phyloP scores from a whole-genome alignment of 2,797 vertebrate species.

The Xerus rutilus region DNA sequence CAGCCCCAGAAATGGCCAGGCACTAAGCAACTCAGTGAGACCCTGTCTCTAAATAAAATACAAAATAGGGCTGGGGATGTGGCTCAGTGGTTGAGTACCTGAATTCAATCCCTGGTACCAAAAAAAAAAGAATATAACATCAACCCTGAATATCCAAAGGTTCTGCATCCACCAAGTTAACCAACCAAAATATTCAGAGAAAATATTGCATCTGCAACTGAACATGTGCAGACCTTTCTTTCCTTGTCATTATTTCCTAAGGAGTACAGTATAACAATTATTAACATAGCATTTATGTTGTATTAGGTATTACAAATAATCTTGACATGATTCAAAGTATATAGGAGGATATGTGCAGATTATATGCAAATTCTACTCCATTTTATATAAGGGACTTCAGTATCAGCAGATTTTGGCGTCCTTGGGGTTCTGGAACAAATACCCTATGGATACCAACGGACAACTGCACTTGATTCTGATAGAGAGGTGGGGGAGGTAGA shows the following conservation, averaged over 20 bases:
- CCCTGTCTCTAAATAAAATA: too few relatives aligned
- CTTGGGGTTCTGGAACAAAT: neutral
- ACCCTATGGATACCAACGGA: too few relatives aligned
- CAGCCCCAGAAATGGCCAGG: too few relatives aligned
- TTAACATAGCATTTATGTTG: neutral
- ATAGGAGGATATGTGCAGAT: neutral
- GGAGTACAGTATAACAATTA: neutral
- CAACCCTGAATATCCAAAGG: neutral
- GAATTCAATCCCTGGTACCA: too few relatives aligned
- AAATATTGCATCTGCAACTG: neutral
- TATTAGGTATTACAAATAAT: neutral
- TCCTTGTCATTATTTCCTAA: neutral
- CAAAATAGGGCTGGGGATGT: too few relatives aligned
- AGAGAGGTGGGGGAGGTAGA: too few relatives aligned
- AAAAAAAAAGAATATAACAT: neutral
- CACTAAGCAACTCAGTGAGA: too few relatives aligned
- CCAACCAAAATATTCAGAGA: neutral
- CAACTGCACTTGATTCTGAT: neutral
- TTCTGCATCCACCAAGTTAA: neutral
- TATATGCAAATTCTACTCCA: neutral
- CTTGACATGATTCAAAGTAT: neutral
- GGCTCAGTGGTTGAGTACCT: too few relatives aligned
- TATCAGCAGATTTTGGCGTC: neutral
- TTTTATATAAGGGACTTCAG: neutral
- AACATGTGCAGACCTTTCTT: neutral